These are phyloP conservation scores for Mactra quadrangularis DNA, from an alignment of 1,140 invertebrate species.

Conservation along the genomic window DNA sequence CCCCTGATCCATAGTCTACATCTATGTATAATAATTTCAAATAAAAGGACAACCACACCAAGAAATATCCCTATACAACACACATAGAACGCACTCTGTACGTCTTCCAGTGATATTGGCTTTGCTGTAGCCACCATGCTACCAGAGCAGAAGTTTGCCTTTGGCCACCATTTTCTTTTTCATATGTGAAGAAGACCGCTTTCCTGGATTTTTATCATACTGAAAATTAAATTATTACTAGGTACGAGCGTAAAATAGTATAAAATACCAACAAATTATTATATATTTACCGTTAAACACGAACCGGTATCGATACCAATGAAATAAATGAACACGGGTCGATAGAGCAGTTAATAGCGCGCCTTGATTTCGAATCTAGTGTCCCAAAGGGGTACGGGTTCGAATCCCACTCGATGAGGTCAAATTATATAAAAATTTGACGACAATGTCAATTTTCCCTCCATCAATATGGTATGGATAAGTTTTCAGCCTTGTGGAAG, in stretches of 20 bases:
- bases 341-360: too few species aligned
- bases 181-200: slow-evolving; percentile 15
- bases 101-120: slow-evolving; percentile 10
- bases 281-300: too few species aligned
- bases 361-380: too few species aligned
- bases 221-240: neutral
- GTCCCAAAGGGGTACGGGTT: too few species aligned
- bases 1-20: too few species aligned
- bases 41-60: neutral
- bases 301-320: too few species aligned
- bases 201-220: slow-evolving; percentile 15
- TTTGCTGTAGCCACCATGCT: neutral
- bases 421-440: too few species aligned
- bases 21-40: slow-evolving; percentile 2
- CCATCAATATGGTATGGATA: too few species aligned
- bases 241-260: neutral
- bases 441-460: too few species aligned
- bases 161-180: slow-evolving; percentile 32
- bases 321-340: too few species aligned
- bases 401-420: too few species aligned
- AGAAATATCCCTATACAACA: slow-evolving; percentile 9
- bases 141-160: neutral
- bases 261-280: neutral
- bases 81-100: slow-evolving; percentile 30
- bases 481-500: too few species aligned